Evolutionary conservation across 2,888 invertebrate genomes (phyloP), one percentile per base, ranked within the genome.

Genomic region (Amphipyra tragopoginis): DNA sequence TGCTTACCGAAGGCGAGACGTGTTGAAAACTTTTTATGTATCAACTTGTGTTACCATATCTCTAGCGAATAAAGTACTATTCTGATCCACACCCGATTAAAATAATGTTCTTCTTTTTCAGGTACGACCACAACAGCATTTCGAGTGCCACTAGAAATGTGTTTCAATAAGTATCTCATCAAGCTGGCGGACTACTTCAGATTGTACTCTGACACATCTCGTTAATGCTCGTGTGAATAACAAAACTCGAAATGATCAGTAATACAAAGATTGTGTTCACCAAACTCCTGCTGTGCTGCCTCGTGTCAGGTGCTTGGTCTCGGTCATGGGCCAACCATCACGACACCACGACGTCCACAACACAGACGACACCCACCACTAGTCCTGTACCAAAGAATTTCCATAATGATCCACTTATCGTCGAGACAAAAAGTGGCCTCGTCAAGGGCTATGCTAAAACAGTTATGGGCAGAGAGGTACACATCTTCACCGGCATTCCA

Each of bases 401-500:
- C 72, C 95, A 95, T 79, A 95, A 94, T 87, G 98, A 98, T 88
- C 97, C 97, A 0, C 94, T 98, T 67, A 96, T 98, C 56, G 97
- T 98, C 48, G 97, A 97, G 89, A 98, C 98, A 26, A 97, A 96
- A 75, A 97, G 96, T 81, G 98, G 98, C 0, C 95, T 97, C 65
- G 96, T 98, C 58, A 96, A 97, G 71, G 98, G 98, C 21, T 96
- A 96, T 80, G 96, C 97, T 14, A 97, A 97, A 85, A 97, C 97
- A 69, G 97, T 98, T 77, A 95, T 98, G 90, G 97, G 98, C 53
- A 96, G 98, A 56, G 97, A 98, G 89, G 97, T 98, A 34, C 98
- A 98, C 88, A 97, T 97, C 54, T 98, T 97, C 85, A 97, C 97
- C 53, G 98, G 98, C 4, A 97, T 98, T 70, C 98, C 98, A 13